A percentile compares a stretch with the other conserved stretches of the same genome.
phyloP scores from a whole-genome alignment of 2,888 invertebrate species.

The Nyleta sp. region DNA sequence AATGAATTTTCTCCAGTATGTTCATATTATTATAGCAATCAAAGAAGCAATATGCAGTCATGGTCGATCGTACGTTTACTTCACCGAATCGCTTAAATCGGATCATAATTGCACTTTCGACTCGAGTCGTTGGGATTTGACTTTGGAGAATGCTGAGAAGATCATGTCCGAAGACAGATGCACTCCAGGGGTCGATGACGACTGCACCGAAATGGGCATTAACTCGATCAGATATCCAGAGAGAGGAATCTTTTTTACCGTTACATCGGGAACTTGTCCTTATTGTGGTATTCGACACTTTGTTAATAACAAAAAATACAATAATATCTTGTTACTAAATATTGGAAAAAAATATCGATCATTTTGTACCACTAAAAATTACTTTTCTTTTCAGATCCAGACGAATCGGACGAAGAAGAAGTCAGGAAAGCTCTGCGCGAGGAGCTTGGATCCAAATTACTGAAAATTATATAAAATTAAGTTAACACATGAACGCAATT shows the following conservation, averaged over 20 bases:
- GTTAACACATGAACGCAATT: too few species aligned
- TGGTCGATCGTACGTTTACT: conserved; percentile 85
- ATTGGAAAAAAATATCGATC: not conserved
- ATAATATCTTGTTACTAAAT: not conserved
- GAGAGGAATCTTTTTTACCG: conserved; percentile 83
- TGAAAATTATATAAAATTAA: not conserved
- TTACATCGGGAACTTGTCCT: conserved; percentile 83
- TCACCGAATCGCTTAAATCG: conserved; percentile 84
- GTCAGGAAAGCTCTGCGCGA: not conserved
- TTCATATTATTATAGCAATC: conserved; percentile 82
- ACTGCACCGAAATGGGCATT: conserved; percentile 85
- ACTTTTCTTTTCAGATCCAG: conserved; percentile 20
- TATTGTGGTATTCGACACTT: conserved; percentile 83
- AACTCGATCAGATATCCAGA: conserved; percentile 80
- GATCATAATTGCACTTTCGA: conserved; percentile 83
- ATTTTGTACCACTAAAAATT: not conserved
- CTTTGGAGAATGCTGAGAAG: conserved; percentile 82
- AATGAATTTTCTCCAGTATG: too few species aligned
- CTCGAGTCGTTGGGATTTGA: conserved; percentile 84
- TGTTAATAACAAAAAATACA: conserved; percentile 66
- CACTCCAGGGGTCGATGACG: conserved; percentile 67
- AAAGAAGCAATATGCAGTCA: conserved; percentile 86
- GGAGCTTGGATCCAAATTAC: conserved; percentile 2
- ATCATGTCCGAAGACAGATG: conserved; percentile 78
- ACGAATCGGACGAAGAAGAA: conserved; percentile 13